Evolutionary conservation across 2,797 vertebrate genomes (phyloP).

Genomic region (Gambusia yucatana): DNA sequence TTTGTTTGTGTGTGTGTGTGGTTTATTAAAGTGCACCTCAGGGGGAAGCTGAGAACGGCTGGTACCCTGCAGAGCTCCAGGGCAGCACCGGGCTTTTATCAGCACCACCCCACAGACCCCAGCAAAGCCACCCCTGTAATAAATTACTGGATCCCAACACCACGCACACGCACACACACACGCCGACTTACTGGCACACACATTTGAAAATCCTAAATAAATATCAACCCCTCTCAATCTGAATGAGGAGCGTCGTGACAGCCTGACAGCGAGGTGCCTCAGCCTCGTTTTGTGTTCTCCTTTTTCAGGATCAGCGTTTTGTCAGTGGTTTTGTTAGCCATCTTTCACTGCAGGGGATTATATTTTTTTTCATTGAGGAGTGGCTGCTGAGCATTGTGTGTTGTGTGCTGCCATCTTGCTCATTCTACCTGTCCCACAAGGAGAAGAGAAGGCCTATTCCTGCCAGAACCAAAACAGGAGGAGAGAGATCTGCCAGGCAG

Average conservation of each 20-base stretch:
- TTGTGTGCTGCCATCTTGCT: constrained; percentile 41
- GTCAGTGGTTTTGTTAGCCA: constrained; percentile 73
- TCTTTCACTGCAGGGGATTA: constrained; percentile 72
- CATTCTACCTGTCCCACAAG: constrained; percentile 74
- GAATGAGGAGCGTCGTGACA: constrained; percentile 60
- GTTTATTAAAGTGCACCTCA: constrained; percentile 50
- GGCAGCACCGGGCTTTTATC: constrained; percentile 58
- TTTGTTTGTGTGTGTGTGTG: constrained; percentile 16
- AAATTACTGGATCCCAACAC: constrained; percentile 51
- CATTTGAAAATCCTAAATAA: constrained; percentile 57
- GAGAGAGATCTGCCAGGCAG: constrained; percentile 79
- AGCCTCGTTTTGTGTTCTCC: constrained; percentile 58
- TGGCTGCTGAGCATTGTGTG: constrained; percentile 54
- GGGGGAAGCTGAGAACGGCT: constrained; percentile 18
- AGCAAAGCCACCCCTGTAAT: constrained; percentile 53
- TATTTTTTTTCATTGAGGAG: constrained; percentile 39
- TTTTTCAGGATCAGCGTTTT: constrained; percentile 71
- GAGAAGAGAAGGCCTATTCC: constrained; percentile 69
- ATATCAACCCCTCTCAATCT: constrained; percentile 59
- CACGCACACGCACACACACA: constrained; percentile 41
- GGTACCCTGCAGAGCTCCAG: constrained; percentile 44
- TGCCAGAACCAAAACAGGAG: constrained; percentile 74
- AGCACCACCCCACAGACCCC: constrained; percentile 54
- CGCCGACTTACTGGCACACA: constrained; percentile 1
- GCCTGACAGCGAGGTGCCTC: constrained; percentile 68